Percentiles rank a stretch among this genome's conserved stretches.
Evolutionary conservation across 2,888 invertebrate species (phyloP).

Genomic region (Nasonovia ribisnigri): DNA sequence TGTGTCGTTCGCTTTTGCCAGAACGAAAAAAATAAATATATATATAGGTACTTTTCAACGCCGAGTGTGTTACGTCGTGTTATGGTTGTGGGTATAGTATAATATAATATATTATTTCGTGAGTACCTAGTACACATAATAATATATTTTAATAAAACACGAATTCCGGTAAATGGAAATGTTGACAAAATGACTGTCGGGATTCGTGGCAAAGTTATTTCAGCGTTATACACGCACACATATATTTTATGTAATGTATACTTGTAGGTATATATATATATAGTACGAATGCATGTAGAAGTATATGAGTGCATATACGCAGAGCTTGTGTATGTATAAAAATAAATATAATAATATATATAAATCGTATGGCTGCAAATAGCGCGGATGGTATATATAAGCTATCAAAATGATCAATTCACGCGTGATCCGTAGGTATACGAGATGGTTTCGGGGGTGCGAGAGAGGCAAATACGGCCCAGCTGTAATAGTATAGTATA

Average conservation of each 20-base stretch:
- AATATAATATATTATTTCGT: background rate
- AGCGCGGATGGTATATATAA: background rate
- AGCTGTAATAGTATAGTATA: too few relatives aligned
- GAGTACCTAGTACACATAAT: background rate
- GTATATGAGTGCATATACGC: too few relatives aligned
- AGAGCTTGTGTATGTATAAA: background rate
- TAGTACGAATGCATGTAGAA: too few relatives aligned
- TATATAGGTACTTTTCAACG: background rate
- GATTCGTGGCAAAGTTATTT: background rate
- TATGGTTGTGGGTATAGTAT: background rate
- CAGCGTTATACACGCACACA: background rate
- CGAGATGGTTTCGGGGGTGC: background rate
- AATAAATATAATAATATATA: background rate
- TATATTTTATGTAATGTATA: background rate
- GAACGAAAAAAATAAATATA: background rate
- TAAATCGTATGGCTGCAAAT: background rate
- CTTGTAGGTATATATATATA: background rate
- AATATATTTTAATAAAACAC: conserved; percentile 7
- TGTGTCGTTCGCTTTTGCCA: background rate
- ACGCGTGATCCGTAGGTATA: background rate
- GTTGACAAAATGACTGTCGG: conserved; percentile 10
- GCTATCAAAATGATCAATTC: background rate
- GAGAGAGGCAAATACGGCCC: background rate
- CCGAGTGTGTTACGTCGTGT: background rate
- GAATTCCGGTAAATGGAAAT: conserved; percentile 19